Evolutionary conservation across 2,113 vertebrate genomes (phyloP).

Genomic region (Tiliqua scincoides): DNA sequence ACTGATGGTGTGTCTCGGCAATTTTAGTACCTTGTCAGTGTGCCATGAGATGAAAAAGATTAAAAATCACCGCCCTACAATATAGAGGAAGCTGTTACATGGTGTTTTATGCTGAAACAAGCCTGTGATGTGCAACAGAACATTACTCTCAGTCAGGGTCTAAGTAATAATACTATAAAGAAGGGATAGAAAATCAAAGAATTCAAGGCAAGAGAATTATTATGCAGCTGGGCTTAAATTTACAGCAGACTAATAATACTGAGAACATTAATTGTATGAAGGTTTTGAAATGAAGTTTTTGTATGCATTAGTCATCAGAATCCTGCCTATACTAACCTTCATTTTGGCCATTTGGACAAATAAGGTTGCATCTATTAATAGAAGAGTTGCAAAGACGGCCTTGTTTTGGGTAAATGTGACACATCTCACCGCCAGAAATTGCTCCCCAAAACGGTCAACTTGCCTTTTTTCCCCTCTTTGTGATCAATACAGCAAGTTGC

Average conservation of each 20-base stretch:
- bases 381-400: background rate
- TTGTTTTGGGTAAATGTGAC: background rate
- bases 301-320: background rate
- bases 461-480: conserved; percentile 4
- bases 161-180: background rate
- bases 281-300: background rate
- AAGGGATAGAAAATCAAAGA: background rate
- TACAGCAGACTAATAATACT: background rate
- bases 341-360: background rate
- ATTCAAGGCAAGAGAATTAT: background rate
- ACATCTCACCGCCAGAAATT: conserved; percentile 10
- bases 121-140: background rate
- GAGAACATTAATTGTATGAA: background rate
- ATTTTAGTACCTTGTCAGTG: too few species aligned
- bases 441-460: background rate
- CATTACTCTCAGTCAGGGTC: background rate
- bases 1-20: too few species aligned
- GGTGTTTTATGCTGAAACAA: background rate
- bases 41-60: too few species aligned
- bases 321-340: background rate
- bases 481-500: conserved; percentile 10
- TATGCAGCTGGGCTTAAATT: background rate
- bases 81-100: background rate
- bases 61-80: too few species aligned
- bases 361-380: background rate